phyloP scores from a whole-genome alignment of 2,888 invertebrate species.

The Leucophenga maculata region DNA sequence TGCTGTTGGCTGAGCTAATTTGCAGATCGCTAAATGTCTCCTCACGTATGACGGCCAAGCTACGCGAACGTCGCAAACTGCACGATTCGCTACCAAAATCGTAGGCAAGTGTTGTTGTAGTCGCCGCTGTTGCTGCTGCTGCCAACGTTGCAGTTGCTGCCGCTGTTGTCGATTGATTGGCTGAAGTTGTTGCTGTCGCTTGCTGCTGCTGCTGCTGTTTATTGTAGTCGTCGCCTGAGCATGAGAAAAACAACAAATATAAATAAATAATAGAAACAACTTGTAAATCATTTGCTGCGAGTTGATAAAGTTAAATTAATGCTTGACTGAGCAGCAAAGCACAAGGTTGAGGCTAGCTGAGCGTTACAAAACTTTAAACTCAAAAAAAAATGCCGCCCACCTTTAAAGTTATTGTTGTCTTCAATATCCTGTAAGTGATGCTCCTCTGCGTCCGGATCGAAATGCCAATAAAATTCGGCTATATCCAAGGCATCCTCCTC shows the following conservation, averaged over 20 bases:
- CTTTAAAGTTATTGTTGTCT: conserved; percentile 41
- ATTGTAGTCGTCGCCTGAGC: conserved; percentile 1
- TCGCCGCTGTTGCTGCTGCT: conserved; percentile 35
- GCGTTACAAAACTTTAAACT: background rate
- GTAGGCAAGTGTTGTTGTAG: conserved; percentile 47
- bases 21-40: conserved; percentile 82
- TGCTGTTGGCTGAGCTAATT: conserved; percentile 77
- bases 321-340: conserved; percentile 13
- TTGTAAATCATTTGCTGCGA: too few relatives aligned
- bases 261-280: background rate
- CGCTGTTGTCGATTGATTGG: conserved; percentile 25
- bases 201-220: conserved; percentile 3
- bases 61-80: conserved; percentile 79
- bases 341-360: background rate
- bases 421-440: conserved; percentile 9
- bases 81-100: conserved; percentile 71
- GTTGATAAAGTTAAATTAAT: background rate
- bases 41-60: conserved; percentile 84
- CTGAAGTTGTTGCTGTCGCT: conserved; percentile 26
- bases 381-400: conserved; percentile 36
- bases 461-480: conserved; percentile 70
- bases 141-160: too few relatives aligned
- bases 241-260: background rate
- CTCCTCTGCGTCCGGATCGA: conserved; percentile 66
- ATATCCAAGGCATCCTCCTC: conserved; percentile 68